Base-by-base conservation (phyloP, 2,113 vertebrate species). In the Planiliza haematocheilus region DNA sequence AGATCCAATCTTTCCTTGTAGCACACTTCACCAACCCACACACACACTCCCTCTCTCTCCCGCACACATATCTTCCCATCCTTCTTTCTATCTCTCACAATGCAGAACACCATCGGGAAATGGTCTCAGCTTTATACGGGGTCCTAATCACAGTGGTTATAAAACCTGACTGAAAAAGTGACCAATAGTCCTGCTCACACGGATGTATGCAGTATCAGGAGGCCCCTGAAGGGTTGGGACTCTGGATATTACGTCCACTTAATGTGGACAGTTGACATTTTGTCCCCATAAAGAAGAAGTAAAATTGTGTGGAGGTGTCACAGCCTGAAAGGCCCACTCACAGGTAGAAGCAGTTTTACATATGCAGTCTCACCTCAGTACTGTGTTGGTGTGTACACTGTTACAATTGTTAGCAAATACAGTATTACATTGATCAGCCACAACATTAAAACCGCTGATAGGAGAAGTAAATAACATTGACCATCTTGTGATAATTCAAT, bases 1-100 rank as follows among this genome's bases (percentile, higher is more conserved):
- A 86, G 82, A 91, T 91, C 89, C 90, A 89, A 89, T 91, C 84
- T 83, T 74, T 84, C 74, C 85, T 73, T 90, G 85, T 88, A 81
- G 84, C 86, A 88, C 73, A 82, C 70, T 49, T 74, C 67, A 70
- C 53, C 46, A 36, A 4, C 21, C 34, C 51, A 43, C 73, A 75
- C 50, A 42, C 34, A 39, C 20, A 73, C 50, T n/a, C 57, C n/a
- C 13, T 17, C 20, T 17, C 45, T 48, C 24, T 30, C 24, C 24
- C 24, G 24, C 24, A 30, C 71, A 46, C 59, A 17, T 43, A 53
- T 55, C 21, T 34, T 42, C 17, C 43, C 37, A 9, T 65, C 61
- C 58, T 30, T 48, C n/a, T 61, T 30, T 71, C 72, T 62, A n/a
- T 65, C 57, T 74, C 41, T 51, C 63, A 70, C 72, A 77, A 43